A percentile compares a stretch with the other conserved stretches of the same genome.
phyloP scores from a whole-genome alignment of 2,113 vertebrate species.

The Dendrocopos noguchii region DNA sequence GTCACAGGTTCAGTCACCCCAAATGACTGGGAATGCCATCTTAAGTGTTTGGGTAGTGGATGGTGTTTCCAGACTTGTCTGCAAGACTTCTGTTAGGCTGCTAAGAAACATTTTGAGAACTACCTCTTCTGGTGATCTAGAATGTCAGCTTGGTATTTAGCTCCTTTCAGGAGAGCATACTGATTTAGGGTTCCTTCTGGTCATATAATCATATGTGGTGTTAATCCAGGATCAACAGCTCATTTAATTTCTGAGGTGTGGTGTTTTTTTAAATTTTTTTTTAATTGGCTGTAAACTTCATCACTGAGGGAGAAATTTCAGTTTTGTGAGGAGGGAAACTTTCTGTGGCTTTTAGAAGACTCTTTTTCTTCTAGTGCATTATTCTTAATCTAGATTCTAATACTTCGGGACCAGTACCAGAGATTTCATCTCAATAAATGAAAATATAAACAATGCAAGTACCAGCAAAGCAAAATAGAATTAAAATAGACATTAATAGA shows the following conservation, averaged over 20 bases:
- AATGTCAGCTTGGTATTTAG: background rate
- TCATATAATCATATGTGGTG: background rate
- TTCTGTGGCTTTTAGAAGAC: background rate
- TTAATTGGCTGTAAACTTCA: background rate
- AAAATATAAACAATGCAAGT: background rate
- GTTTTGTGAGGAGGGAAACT: background rate
- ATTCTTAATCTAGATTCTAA: background rate
- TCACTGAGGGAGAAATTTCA: background rate
- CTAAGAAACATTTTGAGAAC: background rate
- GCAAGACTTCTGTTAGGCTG: background rate
- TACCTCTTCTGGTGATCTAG: background rate
- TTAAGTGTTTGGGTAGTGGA: background rate
- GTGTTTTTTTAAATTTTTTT: background rate
- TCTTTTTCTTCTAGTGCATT: background rate
- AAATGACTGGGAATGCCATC: background rate
- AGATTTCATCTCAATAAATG: background rate
- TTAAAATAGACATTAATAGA: background rate
- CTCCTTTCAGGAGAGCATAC: background rate
- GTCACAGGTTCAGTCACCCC: background rate
- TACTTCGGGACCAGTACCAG: background rate
- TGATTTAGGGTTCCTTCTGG: conserved; percentile 37
- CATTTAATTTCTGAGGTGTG: background rate
- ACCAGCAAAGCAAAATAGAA: background rate
- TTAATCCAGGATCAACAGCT: background rate
- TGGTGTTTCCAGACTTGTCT: background rate